A percentile compares a stretch with the other conserved stretches of the same genome.
Evolutionary conservation across 1,140 invertebrate species (phyloP).

Genomic region (Ericerus pela): DNA sequence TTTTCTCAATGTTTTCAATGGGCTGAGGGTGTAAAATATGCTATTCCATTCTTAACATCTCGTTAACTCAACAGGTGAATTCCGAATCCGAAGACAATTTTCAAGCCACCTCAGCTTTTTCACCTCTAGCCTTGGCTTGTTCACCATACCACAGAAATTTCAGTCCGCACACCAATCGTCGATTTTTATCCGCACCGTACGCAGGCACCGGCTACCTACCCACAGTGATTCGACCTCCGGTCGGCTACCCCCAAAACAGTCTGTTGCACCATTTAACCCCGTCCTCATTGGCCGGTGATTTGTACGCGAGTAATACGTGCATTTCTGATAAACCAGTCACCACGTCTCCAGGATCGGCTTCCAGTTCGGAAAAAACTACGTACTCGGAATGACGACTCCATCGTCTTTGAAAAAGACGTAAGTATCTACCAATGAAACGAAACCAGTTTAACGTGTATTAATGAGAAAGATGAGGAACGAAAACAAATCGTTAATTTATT

Average conservation of each 20-base stretch:
- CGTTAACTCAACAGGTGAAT: neutral
- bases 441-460: too few relatives aligned
- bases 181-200: slow-evolving; percentile 62
- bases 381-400: slow-evolving; percentile 32
- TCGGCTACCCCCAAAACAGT: slow-evolving; percentile 15
- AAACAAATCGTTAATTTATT: too few relatives aligned
- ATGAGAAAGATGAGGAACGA: too few relatives aligned
- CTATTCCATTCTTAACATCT: too few relatives aligned
- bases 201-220: slow-evolving; percentile 63
- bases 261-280: slow-evolving; percentile 21
- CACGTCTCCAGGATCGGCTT: slow-evolving; percentile 32
- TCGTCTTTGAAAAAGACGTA: neutral
- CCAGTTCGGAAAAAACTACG: slow-evolving; percentile 30
- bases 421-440: too few relatives aligned
- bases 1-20: too few relatives aligned
- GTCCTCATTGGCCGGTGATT: slow-evolving; percentile 28
- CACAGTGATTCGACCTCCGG: slow-evolving; percentile 51
- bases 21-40: too few relatives aligned
- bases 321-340: slow-evolving; percentile 29
- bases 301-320: slow-evolving; percentile 24
- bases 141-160: slow-evolving; percentile 30
- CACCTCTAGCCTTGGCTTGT: slow-evolving; percentile 38
- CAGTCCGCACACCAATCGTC: slow-evolving; percentile 37
- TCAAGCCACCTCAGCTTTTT: slow-evolving; percentile 53
- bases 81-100: slow-evolving; percentile 23